phyloP scores from a whole-genome alignment of 2,888 invertebrate species.

The Noctua janthina region DNA sequence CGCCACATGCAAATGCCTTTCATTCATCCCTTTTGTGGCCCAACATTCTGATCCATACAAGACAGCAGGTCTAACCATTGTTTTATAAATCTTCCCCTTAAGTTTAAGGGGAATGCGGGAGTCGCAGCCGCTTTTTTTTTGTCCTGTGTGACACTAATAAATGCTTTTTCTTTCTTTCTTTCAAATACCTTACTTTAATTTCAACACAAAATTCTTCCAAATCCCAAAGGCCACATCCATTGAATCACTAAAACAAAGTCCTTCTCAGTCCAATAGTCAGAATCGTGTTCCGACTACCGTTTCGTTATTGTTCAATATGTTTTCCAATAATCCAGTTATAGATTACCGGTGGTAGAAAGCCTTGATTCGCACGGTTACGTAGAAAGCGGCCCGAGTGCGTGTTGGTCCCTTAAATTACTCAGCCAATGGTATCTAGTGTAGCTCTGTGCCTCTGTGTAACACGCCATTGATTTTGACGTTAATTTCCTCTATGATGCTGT shows the following conservation, averaged over 20 bases:
- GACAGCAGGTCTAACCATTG: no score
- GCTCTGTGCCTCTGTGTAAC: conserved; percentile 47
- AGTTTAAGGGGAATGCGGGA: no score
- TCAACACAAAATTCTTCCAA: background rate
- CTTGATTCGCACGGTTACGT: conserved; percentile 81
- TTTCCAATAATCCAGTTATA: conserved; percentile 88
- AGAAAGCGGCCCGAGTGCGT: conserved; percentile 77
- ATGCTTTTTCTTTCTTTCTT: no score
- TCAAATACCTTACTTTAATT: background rate
- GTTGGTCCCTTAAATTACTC: conserved; percentile 73
- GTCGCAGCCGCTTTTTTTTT: no score
- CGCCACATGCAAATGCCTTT: no score
- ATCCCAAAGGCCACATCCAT: conserved; percentile 69
- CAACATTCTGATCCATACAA: no score
- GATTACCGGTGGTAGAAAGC: conserved; percentile 81
- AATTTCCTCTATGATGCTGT: conserved; percentile 54
- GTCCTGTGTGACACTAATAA: no score
- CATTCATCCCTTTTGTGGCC: no score
- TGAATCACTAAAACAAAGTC: conserved; percentile 44
- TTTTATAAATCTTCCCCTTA: no score
- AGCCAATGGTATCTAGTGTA: conserved; percentile 43
- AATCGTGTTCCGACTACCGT: conserved; percentile 87
- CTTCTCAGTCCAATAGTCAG: conserved; percentile 74
- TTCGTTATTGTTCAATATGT: conserved; percentile 89
- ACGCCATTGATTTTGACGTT: conserved; percentile 58